Conservation (phyloP, 2,797 vertebrate genomes). For the Paramormyrops hopkinsi region DNA sequence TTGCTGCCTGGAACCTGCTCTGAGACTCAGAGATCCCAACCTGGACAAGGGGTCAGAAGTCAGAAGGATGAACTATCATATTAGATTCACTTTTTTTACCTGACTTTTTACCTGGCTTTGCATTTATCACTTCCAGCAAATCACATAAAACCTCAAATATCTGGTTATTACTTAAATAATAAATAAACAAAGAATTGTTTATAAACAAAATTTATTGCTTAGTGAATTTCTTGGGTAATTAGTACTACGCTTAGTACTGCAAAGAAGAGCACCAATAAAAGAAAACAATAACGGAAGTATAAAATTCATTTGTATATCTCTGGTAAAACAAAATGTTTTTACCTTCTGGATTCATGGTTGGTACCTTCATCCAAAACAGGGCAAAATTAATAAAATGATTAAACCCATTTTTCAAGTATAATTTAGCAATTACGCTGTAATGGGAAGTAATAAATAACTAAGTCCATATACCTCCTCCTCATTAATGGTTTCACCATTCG, state of each 20-base stretch:
- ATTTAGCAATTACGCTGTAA: slow-evolving; percentile 10
- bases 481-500: neutral
- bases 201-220: neutral
- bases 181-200: neutral
- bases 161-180: neutral
- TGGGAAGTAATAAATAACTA: neutral
- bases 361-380: neutral
- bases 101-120: neutral
- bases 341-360: neutral
- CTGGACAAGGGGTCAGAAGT: neutral
- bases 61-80: neutral
- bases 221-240: neutral
- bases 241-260: neutral
- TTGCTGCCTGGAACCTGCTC: neutral
- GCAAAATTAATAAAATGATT: slow-evolving; percentile 12
- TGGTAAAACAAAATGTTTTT: neutral
- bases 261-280: neutral
- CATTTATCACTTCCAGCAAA: neutral
- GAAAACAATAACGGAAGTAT: neutral
- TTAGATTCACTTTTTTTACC: neutral
- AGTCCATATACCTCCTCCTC: neutral
- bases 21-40: neutral
- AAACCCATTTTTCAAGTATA: slow-evolving; percentile 13
- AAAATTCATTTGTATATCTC: neutral
- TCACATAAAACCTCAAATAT: neutral